A percentile compares a stretch with the other conserved stretches of the same genome.
These are phyloP conservation scores for Aethina tumida DNA, from an alignment of 1,140 invertebrate genomes.

Conservation along the genomic window DNA sequence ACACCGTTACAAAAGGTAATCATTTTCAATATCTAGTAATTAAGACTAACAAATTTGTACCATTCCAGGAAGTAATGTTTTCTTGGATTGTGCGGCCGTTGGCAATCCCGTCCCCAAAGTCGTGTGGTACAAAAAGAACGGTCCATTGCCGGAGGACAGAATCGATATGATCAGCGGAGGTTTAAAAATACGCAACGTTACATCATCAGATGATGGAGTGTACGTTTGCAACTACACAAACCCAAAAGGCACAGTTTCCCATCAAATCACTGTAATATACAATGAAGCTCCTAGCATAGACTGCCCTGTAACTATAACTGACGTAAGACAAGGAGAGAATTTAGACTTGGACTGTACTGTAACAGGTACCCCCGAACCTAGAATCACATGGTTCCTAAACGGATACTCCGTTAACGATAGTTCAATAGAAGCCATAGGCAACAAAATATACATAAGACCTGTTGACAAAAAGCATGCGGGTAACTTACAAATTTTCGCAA, in stretches of 20 bases:
- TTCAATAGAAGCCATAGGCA: slow-evolving; percentile 38
- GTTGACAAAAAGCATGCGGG: slow-evolving; percentile 76
- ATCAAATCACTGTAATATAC: slow-evolving; percentile 40
- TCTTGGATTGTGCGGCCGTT: slow-evolving; percentile 52
- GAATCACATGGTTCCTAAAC: slow-evolving; percentile 75
- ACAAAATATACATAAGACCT: slow-evolving; percentile 42
- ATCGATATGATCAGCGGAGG: slow-evolving; percentile 43
- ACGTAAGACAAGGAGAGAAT: slow-evolving; percentile 54
- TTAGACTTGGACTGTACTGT: slow-evolving; percentile 56
- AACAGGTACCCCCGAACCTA: slow-evolving; percentile 55
- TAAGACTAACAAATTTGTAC: no score
- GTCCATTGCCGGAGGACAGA: slow-evolving; percentile 34
- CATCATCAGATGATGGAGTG: slow-evolving; percentile 51
- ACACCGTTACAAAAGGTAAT: slow-evolving; percentile 38
- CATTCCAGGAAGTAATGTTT: slow-evolving; percentile 45
- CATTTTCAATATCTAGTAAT: slow-evolving; percentile 16
- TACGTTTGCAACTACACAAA: slow-evolving; percentile 56
- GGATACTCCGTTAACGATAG: slow-evolving; percentile 54
- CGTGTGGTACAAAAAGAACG: slow-evolving; percentile 45
- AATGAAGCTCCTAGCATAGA: slow-evolving; percentile 51
- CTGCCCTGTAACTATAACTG: slow-evolving; percentile 43
- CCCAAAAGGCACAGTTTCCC: slow-evolving; percentile 37
- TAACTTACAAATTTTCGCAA: slow-evolving; percentile 80
- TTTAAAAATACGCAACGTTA: slow-evolving; percentile 51
- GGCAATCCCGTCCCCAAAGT: slow-evolving; percentile 48